Evolutionary conservation across 2,113 vertebrate species (phyloP), one percentile per base, ranked within the genome.

Genomic region (Erinaceus europaeus): DNA sequence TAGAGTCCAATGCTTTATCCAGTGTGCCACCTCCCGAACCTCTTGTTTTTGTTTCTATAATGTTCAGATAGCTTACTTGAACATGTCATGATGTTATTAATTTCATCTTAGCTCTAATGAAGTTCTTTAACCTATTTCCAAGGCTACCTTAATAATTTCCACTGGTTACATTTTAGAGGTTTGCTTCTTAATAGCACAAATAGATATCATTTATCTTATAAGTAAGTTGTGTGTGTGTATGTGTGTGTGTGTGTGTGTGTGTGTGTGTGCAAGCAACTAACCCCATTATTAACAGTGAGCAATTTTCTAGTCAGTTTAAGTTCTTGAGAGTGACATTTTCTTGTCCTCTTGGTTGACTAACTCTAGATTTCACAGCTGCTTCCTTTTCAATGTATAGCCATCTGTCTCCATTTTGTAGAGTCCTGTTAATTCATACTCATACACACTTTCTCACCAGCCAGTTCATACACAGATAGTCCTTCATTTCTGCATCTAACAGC

Each of bases 391-490:
- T 69, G 62, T 84, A 7, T 64, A 73, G 20, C 36, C 29, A 15
- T 86, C 48, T 69, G 25, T 50, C 18, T 34, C 61, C 44, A 48
- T 78, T 88, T 65, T 38, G 52, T 36, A 77, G 68, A 88, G 38
- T 29, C 1, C 15, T 32, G 3, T 57, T 40, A 81, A 90, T 87
- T 84, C 72, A 74, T 23, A 74, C 18, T 17, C 48, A 40, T 86
- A 6, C 52, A 14, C 11, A 84, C 20, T 55, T 91, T 71, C 23
- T 89, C 40, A 62, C 1, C 44, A 84, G 77, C n/a, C 34, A 80
- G 29, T 80, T 69, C 38, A 13, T 92, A 92, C 88, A 78, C 36
- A 87, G 20, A 71, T 25, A 90, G 76, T 87, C 72, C 14, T 71
- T 44, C 20, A n/a, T 84, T 69, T 79, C 27, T 88, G 32, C 40